A percentile compares a stretch with the other conserved stretches of the same genome.
Evolutionary conservation across 2,888 invertebrate genomes (phyloP).

Genomic region (Hyposoter dolosus): DNA sequence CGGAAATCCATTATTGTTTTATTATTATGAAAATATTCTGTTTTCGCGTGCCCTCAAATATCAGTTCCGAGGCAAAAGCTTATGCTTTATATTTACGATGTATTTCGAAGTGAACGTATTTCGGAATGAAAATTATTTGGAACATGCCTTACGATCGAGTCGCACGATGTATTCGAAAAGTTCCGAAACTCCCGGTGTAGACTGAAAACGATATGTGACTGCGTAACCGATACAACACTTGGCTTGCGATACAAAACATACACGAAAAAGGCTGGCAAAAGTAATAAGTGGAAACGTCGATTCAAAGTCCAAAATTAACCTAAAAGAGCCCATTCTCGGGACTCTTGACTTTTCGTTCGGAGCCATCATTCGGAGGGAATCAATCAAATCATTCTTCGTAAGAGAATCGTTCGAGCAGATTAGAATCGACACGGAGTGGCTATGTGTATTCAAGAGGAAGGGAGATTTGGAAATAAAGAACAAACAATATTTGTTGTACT

Average conservation of each 20-base stretch:
- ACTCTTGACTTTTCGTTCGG: neutral
- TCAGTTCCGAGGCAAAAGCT: no score
- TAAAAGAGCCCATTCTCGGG: neutral
- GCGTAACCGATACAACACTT: neutral
- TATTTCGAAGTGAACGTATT: neutral
- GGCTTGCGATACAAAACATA: neutral
- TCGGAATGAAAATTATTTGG: no score
- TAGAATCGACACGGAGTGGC: no score
- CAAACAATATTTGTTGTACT: no score
- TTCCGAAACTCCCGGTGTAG: neutral
- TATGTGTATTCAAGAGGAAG: neutral
- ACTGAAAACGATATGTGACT: neutral
- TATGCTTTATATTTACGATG: neutral
- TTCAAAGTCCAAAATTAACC: neutral
- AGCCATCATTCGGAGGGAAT: no score
- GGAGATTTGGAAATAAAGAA: no score
- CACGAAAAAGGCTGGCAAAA: neutral
- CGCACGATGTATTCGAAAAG: neutral
- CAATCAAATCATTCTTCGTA: no score
- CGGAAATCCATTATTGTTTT: neutral
- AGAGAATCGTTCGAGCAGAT: no score
- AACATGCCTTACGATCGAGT: neutral
- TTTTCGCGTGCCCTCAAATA: no score
- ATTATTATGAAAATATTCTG: no score
- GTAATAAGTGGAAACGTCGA: neutral